Evolutionary conservation across 1,140 invertebrate species (phyloP).

Genomic region (Eupristina koningsbergeri): DNA sequence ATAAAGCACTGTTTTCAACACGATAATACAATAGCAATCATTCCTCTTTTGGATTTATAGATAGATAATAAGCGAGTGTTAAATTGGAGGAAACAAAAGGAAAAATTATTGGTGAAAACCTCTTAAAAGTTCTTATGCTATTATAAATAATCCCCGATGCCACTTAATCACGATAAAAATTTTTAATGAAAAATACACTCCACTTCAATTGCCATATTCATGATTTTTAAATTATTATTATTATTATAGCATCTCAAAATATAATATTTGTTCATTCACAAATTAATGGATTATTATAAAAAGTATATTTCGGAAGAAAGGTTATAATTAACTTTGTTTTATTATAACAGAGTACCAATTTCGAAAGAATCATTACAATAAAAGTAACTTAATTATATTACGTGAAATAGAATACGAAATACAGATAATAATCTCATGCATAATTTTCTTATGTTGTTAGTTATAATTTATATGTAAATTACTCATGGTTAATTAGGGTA

Average conservation of each 20-base stretch:
- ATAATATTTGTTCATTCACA: too few species aligned
- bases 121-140: too few species aligned
- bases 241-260: too few species aligned
- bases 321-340: background rate
- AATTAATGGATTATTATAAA: background rate
- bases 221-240: too few species aligned
- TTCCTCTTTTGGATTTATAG: background rate
- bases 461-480: conserved; percentile 47
- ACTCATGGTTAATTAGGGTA: conserved; percentile 35
- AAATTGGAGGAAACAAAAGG: background rate
- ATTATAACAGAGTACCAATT: background rate
- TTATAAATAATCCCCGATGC: too few species aligned
- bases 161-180: too few species aligned
- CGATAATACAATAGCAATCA: background rate
- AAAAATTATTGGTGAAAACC: too few species aligned
- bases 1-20: background rate
- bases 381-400: conserved; percentile 2
- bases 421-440: conserved; percentile 23
- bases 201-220: too few species aligned
- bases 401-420: background rate
- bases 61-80: background rate
- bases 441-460: conserved; percentile 22
- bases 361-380: background rate
- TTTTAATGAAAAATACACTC: too few species aligned
- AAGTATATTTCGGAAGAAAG: background rate